Percentiles rank a stretch among this genome's conserved stretches.
Evolutionary conservation across 2,888 invertebrate genomes (phyloP).

Genomic region (Zonitis immaculata): DNA sequence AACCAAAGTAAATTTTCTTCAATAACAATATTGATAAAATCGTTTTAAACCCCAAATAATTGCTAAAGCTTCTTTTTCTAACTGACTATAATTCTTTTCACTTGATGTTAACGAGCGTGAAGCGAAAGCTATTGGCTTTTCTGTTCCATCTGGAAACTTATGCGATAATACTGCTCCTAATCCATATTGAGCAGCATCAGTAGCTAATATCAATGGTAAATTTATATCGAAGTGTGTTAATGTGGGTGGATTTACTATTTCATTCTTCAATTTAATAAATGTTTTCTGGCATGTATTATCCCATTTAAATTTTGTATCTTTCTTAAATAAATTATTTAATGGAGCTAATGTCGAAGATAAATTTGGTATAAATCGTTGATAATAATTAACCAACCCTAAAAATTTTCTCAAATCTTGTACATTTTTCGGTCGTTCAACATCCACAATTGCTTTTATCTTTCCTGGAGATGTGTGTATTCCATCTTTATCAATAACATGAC

Average conservation of each 20-base stretch:
- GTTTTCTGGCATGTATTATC: not conserved
- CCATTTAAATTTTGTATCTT: not conserved
- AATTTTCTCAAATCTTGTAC: conserved; percentile 1
- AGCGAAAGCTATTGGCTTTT: conserved; percentile 29
- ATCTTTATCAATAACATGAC: not conserved
- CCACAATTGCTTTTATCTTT: conserved; percentile 1
- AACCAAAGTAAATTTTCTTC: conserved; percentile 11
- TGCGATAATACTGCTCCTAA: conserved; percentile 37
- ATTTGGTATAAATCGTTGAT: conserved; percentile 3
- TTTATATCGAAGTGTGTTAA: conserved; percentile 28
- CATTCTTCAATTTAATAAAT: conserved; percentile 5
- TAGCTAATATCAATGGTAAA: conserved; percentile 30
- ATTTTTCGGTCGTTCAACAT: not conserved
- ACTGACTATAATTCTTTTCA: conserved; percentile 17
- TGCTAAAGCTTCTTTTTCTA: conserved; percentile 41
- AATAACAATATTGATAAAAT: conserved; percentile 12
- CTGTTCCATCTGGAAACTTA: conserved; percentile 32
- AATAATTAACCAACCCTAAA: conserved; percentile 2
- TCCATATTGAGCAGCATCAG: conserved; percentile 38
- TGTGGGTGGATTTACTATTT: conserved; percentile 24
- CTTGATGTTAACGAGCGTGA: conserved; percentile 8
- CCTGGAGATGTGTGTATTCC: not conserved
- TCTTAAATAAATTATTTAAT: not conserved
- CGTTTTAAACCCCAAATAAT: conserved; percentile 7
- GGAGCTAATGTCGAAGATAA: conserved; percentile 2